A percentile compares a stretch with the other conserved stretches of the same genome.
Conservation (phyloP, 2,797 vertebrate genomes). For the Silurus lanzhouensis region DNA sequence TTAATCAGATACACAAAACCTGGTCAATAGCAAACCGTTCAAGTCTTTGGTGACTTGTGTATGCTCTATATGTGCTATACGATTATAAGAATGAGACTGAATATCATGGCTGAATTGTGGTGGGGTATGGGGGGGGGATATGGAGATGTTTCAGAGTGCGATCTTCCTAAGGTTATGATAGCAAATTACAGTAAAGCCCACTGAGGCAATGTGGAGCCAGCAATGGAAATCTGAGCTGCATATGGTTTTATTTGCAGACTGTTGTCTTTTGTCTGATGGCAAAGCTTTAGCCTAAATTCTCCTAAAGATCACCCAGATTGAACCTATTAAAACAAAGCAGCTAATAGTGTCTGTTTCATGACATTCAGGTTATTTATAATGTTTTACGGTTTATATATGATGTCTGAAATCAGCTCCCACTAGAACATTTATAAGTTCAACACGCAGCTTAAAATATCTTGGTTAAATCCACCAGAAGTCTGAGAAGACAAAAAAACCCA, state of each 20-base stretch:
- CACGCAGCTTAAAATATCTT: slow-evolving; percentile 1
- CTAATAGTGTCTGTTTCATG: neutral
- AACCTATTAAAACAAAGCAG: slow-evolving; percentile 20
- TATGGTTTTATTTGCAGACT: slow-evolving; percentile 20
- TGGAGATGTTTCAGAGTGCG: neutral
- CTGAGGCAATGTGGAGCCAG: neutral
- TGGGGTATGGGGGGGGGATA: neutral
- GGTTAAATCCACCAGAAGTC: neutral
- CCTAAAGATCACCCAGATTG: slow-evolving; percentile 26
- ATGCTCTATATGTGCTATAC: neutral
- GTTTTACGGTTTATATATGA: slow-evolving; percentile 5
- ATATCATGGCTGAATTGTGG: neutral
- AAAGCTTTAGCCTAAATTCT: slow-evolving; percentile 3
- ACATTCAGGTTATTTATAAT: neutral
- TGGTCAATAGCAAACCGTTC: neutral
- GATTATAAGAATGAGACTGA: too few relatives aligned
- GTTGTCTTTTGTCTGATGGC: slow-evolving; percentile 5
- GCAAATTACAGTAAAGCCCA: slow-evolving; percentile 2
- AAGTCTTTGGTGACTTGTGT: neutral
- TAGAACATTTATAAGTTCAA: slow-evolving; percentile 27
- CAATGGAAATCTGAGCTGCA: slow-evolving; percentile 9
- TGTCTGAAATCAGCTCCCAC: neutral
- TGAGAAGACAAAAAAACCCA: neutral
- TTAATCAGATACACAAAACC: neutral
- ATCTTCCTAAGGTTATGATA: neutral